These are phyloP conservation scores for Resseliella maxima DNA, from an alignment of 2,888 invertebrate species.

Conservation along the genomic window DNA sequence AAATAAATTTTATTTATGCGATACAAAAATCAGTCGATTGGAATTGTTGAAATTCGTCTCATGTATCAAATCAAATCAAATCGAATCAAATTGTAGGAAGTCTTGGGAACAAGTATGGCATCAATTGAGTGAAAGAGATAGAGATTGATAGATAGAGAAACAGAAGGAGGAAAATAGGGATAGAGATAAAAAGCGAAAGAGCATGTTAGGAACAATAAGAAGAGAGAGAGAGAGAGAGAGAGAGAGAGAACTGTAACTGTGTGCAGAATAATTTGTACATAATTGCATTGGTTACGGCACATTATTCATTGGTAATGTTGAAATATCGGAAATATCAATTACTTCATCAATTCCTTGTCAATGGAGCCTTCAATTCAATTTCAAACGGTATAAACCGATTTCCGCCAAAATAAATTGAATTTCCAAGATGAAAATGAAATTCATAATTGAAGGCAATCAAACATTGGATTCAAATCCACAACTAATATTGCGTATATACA, in stretches of 20 bases:
- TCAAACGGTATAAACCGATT: not conserved
- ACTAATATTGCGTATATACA: not conserved
- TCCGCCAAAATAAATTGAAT: not conserved
- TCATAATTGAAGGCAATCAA: not conserved
- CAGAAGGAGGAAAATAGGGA: not conserved
- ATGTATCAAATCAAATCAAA: not conserved
- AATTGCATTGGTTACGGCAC: no score
- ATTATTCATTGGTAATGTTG: no score
- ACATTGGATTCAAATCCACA: not conserved
- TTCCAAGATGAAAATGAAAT: not conserved
- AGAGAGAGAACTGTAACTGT: no score
- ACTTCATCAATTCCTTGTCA: constrained; percentile 18
- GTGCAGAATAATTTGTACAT: no score
- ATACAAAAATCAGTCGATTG: constrained; percentile 4
- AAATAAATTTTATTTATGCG: constrained; percentile 42
- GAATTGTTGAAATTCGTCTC: not conserved
- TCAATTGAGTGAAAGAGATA: not conserved
- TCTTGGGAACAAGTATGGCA: not conserved
- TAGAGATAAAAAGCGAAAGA: not conserved
- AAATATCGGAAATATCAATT: constrained; percentile 31
- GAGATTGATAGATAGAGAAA: not conserved
- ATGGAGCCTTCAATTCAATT: not conserved
- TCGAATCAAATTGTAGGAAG: not conserved
- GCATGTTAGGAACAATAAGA: not conserved
- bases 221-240: not conserved